Base-by-base conservation (phyloP, 2,797 vertebrate species). In the Aphelocoma californica region DNA sequence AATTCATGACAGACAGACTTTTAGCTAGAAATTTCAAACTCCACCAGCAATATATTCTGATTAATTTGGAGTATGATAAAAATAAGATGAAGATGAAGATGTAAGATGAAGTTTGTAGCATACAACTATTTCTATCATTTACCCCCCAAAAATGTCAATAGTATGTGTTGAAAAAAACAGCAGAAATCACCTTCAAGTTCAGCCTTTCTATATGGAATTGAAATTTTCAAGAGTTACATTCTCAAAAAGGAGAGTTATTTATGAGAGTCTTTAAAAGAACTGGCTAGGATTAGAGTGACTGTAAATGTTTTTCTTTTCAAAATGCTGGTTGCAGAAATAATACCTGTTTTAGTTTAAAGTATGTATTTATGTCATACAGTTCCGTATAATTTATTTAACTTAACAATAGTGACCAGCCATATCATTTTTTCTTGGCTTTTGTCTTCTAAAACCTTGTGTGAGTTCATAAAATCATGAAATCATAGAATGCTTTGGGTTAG, bases 11-110 rank as follows among this genome's bases (percentile, higher is more conserved):
- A 48, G 50, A 38, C 56, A 84, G 81, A 94, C 6, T 70, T 93
- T 77, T 51, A 70, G n/a, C 21, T 83, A 32, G 60, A 96, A 94
- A 79, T 86, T 84, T 92, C 32, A 77, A n/a, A 82, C 48, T 77
- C 26, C 38, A 74, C 65, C 36, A 87, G 23, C 44, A 95, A 82
- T 4, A 19, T 86, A 67, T 57, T 92, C 18, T 26, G 60, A 20
- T 61, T 78, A 88, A 50, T 72, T 91, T 32, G 51, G 86, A 81
- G 9, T 61, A 50, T 48, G 65, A 67, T 72, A 88, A 93, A 78
- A 67, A 54, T 18, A 31, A 70, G n/a, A n/a, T n/a, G n/a, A n/a
- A n/a, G n/a, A n/a, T n/a, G n/a, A n/a, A n/a, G n/a, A 45, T 48
- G 7, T 50, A 72, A 88, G 53, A 48, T 75, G 19, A 64, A 65